Conservation (phyloP, 1,140 invertebrate genomes). For the Mamestra configurata region DNA sequence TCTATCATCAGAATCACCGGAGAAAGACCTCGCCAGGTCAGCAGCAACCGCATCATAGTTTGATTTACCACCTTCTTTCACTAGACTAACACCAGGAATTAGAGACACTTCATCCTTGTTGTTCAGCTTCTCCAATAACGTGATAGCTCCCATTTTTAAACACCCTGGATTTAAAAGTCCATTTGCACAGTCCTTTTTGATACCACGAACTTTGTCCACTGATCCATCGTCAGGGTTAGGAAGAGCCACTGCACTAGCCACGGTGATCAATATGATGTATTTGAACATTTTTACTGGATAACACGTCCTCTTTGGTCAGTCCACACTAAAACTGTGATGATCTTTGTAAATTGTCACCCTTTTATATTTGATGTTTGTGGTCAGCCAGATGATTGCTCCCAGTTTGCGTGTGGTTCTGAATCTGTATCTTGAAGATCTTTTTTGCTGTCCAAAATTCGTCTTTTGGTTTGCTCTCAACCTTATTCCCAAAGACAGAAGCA, state of each 20-base stretch:
- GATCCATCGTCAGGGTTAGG: conserved; percentile 57
- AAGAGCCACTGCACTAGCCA: conserved; percentile 55
- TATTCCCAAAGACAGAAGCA: conserved; percentile 11
- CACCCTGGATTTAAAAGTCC: conserved; percentile 91
- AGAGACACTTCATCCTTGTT: conserved; percentile 89
- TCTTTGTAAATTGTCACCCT: conserved; percentile 58
- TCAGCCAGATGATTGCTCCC: conserved; percentile 64
- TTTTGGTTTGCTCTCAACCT: neutral
- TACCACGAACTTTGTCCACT: conserved; percentile 39
- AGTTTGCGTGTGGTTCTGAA: conserved; percentile 53
- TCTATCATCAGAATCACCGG: conserved; percentile 91
- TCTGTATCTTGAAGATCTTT: conserved; percentile 49
- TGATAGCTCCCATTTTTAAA: conserved; percentile 92
- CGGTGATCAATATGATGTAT: conserved; percentile 48
- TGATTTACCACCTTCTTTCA: conserved; percentile 89
- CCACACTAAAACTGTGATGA: conserved; percentile 57
- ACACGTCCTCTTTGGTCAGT: conserved; percentile 54
- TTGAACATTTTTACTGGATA: conserved; percentile 56
- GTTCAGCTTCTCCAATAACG: conserved; percentile 91
- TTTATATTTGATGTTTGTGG: conserved; percentile 68
- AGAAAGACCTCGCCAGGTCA: conserved; percentile 91
- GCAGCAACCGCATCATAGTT: conserved; percentile 89
- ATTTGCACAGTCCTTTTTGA: conserved; percentile 89
- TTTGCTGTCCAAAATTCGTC: conserved; percentile 27
- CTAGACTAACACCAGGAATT: conserved; percentile 91